Conservation (phyloP, 2,888 invertebrate species). For the Aporophyla lueneburgensis region DNA sequence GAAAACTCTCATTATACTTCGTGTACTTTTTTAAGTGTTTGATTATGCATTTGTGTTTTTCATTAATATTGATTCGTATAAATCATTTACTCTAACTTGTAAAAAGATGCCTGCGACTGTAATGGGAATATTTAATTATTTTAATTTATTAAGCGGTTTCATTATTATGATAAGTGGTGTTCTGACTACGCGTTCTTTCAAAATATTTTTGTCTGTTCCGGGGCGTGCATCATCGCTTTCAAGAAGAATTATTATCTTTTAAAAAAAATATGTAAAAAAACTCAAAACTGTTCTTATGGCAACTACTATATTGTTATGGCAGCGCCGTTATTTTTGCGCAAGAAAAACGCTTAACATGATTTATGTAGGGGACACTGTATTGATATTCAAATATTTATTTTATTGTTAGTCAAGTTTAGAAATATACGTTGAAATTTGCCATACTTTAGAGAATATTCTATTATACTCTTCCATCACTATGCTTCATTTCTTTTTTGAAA, state of each 20-base stretch:
- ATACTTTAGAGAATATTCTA: constrained; percentile 29
- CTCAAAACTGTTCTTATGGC: not conserved
- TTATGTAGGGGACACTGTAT: not conserved
- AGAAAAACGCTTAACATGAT: constrained; percentile 8
- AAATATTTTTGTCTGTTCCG: constrained; percentile 2
- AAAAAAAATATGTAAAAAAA: constrained; percentile 7
- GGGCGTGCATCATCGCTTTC: not conserved
- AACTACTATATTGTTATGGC: not conserved
- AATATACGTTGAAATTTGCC: constrained; percentile 21
- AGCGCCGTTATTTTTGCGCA: not conserved
- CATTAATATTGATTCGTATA: constrained; percentile 1
- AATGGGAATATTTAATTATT: not conserved
- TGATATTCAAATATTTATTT: constrained; percentile 14
- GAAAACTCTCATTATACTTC: constrained; percentile 8
- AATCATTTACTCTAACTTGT: not conserved
- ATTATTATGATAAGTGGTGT: constrained; percentile 19
- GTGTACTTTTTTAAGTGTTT: constrained; percentile 24
- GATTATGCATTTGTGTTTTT: not conserved
- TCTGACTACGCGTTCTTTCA: constrained; percentile 6
- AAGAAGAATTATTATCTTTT: not conserved
- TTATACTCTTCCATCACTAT: constrained; percentile 22
- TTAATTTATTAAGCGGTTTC: constrained; percentile 5
- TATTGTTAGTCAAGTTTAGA: constrained; percentile 1
- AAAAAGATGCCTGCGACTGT: not conserved
- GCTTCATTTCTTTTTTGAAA: constrained; percentile 31